A percentile compares a stretch with the other conserved stretches of the same genome.
Conservation (phyloP, 2,888 invertebrate species). For the Pyrgus malvae region DNA sequence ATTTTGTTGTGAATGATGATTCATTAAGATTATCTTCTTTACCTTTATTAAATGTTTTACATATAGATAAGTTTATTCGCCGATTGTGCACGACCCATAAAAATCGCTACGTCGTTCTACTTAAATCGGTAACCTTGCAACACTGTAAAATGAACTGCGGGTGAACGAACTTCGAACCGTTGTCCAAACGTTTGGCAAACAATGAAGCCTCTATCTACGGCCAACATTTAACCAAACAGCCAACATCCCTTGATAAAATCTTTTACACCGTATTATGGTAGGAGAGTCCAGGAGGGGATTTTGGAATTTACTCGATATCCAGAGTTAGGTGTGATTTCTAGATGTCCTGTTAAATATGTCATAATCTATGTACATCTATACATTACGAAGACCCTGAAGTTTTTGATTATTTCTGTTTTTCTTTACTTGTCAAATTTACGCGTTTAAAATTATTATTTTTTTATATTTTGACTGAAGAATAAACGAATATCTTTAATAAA, state of each 20-base stretch:
- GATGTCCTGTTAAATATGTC: too few species aligned
- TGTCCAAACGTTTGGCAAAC: conserved; percentile 8
- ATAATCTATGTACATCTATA: too few species aligned
- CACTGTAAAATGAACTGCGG: conserved; percentile 12
- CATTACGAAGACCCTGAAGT: too few species aligned
- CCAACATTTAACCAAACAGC: conserved; percentile 13
- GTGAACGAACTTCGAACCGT: conserved; percentile 15
- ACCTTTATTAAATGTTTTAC: neutral
- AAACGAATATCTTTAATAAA: too few species aligned
- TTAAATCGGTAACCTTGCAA: conserved; percentile 25
- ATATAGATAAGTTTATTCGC: neutral
- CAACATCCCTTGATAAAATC: conserved; percentile 17
- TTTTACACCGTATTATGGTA: conserved; percentile 18
- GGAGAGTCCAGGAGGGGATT: too few species aligned
- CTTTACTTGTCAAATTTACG: too few species aligned
- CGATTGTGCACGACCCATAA: neutral
- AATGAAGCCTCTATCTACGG: neutral
- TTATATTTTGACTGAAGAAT: too few species aligned
- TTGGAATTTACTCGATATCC: too few species aligned
- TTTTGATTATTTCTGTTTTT: too few species aligned
- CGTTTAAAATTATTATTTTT: too few species aligned
- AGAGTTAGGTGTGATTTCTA: too few species aligned
- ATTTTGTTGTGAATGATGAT: too few species aligned
- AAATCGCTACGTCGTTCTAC: conserved; percentile 22
- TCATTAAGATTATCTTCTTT: neutral